phyloP scores from a whole-genome alignment of 2,113 vertebrate species.

The Tringa solitaria region DNA sequence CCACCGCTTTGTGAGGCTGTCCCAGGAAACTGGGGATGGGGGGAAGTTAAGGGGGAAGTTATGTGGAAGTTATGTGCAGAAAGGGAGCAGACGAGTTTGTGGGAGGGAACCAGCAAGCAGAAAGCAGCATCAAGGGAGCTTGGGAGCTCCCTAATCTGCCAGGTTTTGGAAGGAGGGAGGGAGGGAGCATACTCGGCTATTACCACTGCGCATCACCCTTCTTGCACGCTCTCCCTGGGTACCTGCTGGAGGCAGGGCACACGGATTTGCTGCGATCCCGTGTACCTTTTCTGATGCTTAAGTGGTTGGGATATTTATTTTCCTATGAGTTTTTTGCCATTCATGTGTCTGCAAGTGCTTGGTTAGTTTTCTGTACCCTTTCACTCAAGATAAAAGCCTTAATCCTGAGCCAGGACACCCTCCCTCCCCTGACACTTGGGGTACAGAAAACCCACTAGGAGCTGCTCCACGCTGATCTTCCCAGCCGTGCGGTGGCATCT shows the following conservation, averaged over 20 bases:
- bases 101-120: neutral
- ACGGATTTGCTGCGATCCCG: neutral
- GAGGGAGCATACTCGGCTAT: neutral
- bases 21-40: accelerated
- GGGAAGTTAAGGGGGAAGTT: neutral
- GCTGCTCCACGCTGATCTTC: neutral
- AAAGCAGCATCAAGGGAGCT: neutral
- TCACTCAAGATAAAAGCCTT: neutral
- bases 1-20: accelerated
- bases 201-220: accelerated
- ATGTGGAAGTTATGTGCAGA: neutral
- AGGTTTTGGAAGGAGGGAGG: neutral
- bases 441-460: neutral
- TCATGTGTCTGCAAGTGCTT: neutral
- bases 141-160: neutral
- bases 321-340: neutral
- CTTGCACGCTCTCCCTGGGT: accelerated
- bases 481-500: accelerated
- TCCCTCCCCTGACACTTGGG: neutral
- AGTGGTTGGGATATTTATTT: neutral
- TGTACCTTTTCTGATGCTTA: neutral
- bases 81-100: neutral
- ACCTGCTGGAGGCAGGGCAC: neutral
- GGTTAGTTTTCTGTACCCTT: neutral
- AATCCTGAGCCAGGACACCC: neutral